Conservation (phyloP, 2,797 vertebrate species). For the Amphiprion clarkii region DNA sequence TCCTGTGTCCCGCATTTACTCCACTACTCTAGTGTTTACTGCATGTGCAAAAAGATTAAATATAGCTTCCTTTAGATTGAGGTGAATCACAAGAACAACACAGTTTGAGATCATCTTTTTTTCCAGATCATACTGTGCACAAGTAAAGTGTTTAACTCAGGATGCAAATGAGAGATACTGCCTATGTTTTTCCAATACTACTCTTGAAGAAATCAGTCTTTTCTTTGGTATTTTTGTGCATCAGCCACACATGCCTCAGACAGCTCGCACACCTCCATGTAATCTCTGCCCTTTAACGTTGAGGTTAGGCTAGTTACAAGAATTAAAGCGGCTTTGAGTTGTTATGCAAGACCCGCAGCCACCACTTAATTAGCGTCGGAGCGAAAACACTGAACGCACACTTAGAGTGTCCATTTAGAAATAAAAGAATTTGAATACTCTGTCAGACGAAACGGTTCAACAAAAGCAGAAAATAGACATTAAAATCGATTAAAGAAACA, state of each 20-base stretch:
- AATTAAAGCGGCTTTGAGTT: conserved; percentile 63
- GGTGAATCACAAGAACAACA: not conserved
- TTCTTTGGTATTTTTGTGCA: not conserved
- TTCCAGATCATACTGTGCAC: not conserved
- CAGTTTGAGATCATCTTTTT: not conserved
- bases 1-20: not conserved
- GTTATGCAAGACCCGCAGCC: conserved; percentile 65
- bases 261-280: conserved; percentile 33
- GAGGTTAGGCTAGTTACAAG: conserved; percentile 48
- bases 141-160: not conserved
- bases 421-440: no score
- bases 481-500: not conserved
- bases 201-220: not conserved
- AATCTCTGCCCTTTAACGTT: conserved; percentile 63
- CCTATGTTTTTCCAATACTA: not conserved
- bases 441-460: not conserved
- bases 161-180: no score
- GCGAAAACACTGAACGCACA: no score
- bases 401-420: no score
- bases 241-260: not conserved
- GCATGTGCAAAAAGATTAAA: not conserved
- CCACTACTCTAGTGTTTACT: not conserved
- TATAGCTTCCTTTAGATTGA: not conserved
- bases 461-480: not conserved
- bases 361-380: conserved; percentile 39